A percentile compares a stretch with the other conserved stretches of the same genome.
phyloP scores from a whole-genome alignment of 2,797 vertebrate genomes.

The Sebastes steindachneri region DNA sequence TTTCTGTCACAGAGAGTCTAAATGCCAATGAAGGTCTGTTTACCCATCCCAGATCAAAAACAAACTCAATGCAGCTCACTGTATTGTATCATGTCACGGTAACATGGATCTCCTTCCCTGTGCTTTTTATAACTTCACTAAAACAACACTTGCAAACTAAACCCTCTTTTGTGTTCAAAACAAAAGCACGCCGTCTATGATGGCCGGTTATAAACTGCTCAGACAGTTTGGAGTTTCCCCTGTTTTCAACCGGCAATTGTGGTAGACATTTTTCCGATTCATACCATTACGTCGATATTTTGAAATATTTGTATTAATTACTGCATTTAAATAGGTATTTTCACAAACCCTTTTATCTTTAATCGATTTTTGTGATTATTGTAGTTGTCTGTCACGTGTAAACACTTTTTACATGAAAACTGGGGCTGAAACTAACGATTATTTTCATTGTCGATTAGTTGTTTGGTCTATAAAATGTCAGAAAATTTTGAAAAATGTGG shows the following conservation, averaged over 20 bases:
- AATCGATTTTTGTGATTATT: neutral
- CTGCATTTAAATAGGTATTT: neutral
- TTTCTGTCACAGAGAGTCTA: constrained; percentile 50
- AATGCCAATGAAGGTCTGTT: constrained; percentile 67
- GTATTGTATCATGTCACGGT: constrained; percentile 7
- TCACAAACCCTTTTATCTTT: neutral
- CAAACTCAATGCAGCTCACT: constrained; percentile 20
- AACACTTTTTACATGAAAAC: neutral
- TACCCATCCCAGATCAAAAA: constrained; percentile 52
- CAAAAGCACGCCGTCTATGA: neutral
- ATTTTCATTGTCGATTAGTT: neutral
- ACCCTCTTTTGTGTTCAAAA: neutral
- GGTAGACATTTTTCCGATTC: neutral
- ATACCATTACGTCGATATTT: neutral
- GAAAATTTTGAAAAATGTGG: neutral
- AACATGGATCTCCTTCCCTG: constrained; percentile 1
- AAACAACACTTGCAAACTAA: neutral
- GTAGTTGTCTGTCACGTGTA: neutral
- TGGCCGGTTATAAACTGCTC: neutral
- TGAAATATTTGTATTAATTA: neutral
- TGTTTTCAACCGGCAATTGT: neutral
- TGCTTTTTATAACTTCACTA: neutral
- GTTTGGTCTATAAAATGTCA: neutral
- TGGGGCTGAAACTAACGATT: neutral
- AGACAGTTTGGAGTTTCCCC: neutral